Conservation (phyloP, 2,888 invertebrate species). For the Acleris laterana region DNA sequence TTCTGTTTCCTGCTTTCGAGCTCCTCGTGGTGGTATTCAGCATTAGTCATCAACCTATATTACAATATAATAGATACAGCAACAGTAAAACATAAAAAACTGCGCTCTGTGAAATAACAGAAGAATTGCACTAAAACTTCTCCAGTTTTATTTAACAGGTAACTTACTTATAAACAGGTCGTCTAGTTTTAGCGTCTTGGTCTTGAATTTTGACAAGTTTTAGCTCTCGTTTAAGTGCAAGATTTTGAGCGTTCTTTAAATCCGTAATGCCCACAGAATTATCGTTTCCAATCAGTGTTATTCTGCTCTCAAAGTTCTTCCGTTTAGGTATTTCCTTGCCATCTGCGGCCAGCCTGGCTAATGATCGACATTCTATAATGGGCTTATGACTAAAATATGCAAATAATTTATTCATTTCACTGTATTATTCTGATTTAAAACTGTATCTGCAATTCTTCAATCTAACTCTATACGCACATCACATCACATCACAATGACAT, state of each 20-base stretch:
- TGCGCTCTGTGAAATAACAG: not conserved
- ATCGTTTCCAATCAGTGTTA: conserved; percentile 86
- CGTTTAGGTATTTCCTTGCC: conserved; percentile 77
- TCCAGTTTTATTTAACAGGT: not conserved
- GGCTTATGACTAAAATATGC: conserved; percentile 51
- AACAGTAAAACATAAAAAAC: not conserved
- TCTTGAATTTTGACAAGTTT: conserved; percentile 88
- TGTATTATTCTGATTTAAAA: conserved; percentile 2
- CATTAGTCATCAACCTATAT: conserved; percentile 85
- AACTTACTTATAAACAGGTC: conserved; percentile 87
- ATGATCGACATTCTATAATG: conserved; percentile 55
- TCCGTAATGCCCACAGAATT: conserved; percentile 85
- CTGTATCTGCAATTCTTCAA: not conserved
- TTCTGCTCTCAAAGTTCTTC: conserved; percentile 74
- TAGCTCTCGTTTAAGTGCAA: conserved; percentile 87
- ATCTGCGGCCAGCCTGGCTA: conserved; percentile 64
- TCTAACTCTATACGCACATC: not conserved
- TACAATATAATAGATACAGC: not conserved
- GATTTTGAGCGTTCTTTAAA: conserved; percentile 87
- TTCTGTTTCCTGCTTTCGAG: conserved; percentile 79
- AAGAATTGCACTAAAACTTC: not conserved
- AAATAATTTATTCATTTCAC: conserved; percentile 60
- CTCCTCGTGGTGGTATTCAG: conserved; percentile 87
- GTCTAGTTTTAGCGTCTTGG: conserved; percentile 86
- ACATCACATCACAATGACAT: not conserved